phyloP scores from a whole-genome alignment of 2,888 invertebrate genomes.

The Carcina quercana region DNA sequence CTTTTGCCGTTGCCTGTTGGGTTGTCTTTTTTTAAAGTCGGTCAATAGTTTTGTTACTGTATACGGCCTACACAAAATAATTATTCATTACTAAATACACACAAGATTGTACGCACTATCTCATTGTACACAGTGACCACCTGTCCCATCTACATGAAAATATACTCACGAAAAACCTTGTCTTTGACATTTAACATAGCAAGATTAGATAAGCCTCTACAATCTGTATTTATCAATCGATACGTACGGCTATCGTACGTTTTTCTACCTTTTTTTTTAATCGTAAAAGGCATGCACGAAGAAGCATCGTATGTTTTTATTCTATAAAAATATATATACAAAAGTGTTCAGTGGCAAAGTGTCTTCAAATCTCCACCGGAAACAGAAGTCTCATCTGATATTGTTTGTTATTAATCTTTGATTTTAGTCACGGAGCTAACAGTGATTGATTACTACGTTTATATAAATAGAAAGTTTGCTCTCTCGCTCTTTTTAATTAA shows the following conservation, averaged over 20 bases:
- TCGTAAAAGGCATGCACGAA: no score
- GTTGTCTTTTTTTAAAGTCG: no score
- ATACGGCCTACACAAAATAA: no score
- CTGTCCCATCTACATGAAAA: no score
- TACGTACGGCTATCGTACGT: neutral
- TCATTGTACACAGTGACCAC: no score
- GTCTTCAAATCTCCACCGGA: neutral
- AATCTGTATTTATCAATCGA: slow-evolving; percentile 1
- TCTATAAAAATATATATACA: neutral
- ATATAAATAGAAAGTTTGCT: neutral
- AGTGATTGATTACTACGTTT: neutral
- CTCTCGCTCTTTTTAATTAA: neutral
- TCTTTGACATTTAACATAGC: slow-evolving; percentile 5
- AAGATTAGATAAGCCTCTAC: slow-evolving; percentile 5
- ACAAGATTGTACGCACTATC: no score
- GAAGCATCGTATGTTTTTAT: no score
- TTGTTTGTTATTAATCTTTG: neutral
- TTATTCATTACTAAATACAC: no score
- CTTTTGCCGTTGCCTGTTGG: no score
- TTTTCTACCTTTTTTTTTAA: no score
- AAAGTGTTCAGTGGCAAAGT: neutral
- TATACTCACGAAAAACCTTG: slow-evolving; percentile 4
- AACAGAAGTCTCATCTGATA: no score
- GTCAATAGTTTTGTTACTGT: no score
- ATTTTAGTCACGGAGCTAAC: neutral